Percentiles rank a stretch among this genome's conserved stretches.
phyloP scores from a whole-genome alignment of 2,113 vertebrate species.

The Oreocharis arfaki region DNA sequence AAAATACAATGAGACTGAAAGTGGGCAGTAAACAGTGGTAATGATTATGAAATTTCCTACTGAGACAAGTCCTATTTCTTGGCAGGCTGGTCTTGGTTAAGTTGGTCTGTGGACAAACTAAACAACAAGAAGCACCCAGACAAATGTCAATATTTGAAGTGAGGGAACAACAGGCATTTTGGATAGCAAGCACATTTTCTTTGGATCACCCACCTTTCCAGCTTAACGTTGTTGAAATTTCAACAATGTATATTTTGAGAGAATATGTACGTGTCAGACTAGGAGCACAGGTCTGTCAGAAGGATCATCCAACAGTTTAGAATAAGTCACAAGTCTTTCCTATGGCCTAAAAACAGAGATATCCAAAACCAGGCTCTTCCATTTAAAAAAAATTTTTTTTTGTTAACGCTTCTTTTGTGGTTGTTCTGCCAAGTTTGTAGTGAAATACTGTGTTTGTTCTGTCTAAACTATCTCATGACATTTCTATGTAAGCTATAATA shows the following conservation, averaged over 20 bases:
- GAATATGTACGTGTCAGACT: background rate
- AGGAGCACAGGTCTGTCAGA: background rate
- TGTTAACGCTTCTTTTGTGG: background rate
- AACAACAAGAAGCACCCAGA: conserved; percentile 70
- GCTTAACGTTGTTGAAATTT: conserved; percentile 34
- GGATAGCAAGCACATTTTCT: conserved; percentile 66
- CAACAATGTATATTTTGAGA: conserved; percentile 15
- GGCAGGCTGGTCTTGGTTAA: conserved; percentile 12
- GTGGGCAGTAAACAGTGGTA: conserved; percentile 14
- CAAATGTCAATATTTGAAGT: conserved; percentile 74
- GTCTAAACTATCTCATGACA: background rate
- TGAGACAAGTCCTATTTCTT: conserved; percentile 45
- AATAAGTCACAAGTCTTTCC: background rate
- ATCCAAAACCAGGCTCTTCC: background rate
- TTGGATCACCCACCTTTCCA: conserved; percentile 60
- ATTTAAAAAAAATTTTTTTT: background rate
- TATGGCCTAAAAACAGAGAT: background rate
- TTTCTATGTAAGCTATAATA: background rate
- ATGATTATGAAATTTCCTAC: conserved; percentile 50
- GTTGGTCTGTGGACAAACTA: conserved; percentile 68
- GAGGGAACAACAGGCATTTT: conserved; percentile 60
- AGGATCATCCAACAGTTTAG: background rate
- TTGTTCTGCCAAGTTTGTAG: background rate
- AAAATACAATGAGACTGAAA: conserved; percentile 43
- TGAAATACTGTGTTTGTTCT: background rate